phyloP scores from a whole-genome alignment of 2,113 vertebrate species.

The Boulengeromyrus knoepffleri region DNA sequence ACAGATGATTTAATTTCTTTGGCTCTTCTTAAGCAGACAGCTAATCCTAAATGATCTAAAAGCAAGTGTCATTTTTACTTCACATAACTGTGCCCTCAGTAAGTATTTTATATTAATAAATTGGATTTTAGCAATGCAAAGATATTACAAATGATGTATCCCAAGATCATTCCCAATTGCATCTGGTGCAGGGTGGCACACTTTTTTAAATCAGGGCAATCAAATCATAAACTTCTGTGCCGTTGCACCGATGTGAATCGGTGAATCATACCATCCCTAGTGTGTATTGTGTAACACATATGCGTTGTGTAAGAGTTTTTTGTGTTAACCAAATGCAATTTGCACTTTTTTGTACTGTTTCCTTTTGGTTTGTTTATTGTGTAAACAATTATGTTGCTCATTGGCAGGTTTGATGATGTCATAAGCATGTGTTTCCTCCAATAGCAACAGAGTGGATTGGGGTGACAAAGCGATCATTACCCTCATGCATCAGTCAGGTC shows the following conservation, averaged over 20 bases:
- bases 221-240: neutral
- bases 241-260: neutral
- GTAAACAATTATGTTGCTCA: neutral
- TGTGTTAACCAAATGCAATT: neutral
- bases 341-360: neutral
- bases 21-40: neutral
- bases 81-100: neutral
- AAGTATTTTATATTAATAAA: neutral
- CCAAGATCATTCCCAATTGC: neutral
- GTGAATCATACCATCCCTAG: neutral
- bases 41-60: neutral
- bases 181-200: neutral
- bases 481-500: slow-evolving; percentile 39
- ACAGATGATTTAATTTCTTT: neutral
- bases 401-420: neutral
- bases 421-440: neutral
- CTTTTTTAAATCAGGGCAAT: neutral
- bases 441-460: slow-evolving; percentile 58
- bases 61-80: neutral
- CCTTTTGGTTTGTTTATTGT: neutral
- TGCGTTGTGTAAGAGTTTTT: neutral
- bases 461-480: slow-evolving; percentile 45
- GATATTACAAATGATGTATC: neutral
- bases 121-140: neutral
- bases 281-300: neutral